Evolutionary conservation across 2,888 invertebrate species (phyloP).

Genomic region (Drosophila rubida): DNA sequence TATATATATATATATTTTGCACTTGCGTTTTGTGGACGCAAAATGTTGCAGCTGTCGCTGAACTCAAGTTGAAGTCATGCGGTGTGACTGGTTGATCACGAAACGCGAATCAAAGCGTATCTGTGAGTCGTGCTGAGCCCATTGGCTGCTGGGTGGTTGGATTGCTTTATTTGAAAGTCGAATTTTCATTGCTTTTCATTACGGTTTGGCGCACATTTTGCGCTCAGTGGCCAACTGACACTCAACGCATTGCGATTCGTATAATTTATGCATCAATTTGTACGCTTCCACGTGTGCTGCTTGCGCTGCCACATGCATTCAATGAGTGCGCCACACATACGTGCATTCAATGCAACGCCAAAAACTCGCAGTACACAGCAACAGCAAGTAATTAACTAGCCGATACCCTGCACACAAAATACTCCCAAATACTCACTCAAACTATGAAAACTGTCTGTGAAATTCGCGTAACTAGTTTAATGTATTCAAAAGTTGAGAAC

Average conservation of each 20-base stretch:
- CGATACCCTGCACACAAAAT: slow-evolving; percentile 6
- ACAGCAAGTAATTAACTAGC: slow-evolving; percentile 10
- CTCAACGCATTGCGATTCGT: slow-evolving; percentile 72
- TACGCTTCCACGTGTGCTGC: slow-evolving; percentile 30
- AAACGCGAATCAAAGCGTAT: not conserved
- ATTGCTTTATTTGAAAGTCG: slow-evolving; percentile 39
- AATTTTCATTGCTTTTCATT: slow-evolving; percentile 59
- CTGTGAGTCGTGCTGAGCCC: not conserved
- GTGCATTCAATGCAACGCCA: slow-evolving; percentile 56
- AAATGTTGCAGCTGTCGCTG: not conserved
- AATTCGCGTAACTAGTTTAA: too few relatives aligned
- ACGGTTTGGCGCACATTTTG: slow-evolving; percentile 57
- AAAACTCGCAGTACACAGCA: slow-evolving; percentile 19
- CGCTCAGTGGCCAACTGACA: slow-evolving; percentile 67
- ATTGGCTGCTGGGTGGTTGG: not conserved
- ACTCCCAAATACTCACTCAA: too few relatives aligned
- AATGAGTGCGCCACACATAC: slow-evolving; percentile 5
- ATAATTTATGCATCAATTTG: slow-evolving; percentile 74
- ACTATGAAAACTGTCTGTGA: too few relatives aligned
- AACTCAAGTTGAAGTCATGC: too few relatives aligned
- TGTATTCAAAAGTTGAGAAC: too few relatives aligned
- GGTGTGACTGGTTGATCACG: too few relatives aligned
- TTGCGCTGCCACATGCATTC: slow-evolving; percentile 23
- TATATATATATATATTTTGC: slow-evolving; percentile 25
- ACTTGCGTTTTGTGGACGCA: slow-evolving; percentile 26